Evolutionary conservation across 2,113 vertebrate genomes (phyloP), one percentile per base, ranked within the genome.

Genomic region (Passerina amoena): DNA sequence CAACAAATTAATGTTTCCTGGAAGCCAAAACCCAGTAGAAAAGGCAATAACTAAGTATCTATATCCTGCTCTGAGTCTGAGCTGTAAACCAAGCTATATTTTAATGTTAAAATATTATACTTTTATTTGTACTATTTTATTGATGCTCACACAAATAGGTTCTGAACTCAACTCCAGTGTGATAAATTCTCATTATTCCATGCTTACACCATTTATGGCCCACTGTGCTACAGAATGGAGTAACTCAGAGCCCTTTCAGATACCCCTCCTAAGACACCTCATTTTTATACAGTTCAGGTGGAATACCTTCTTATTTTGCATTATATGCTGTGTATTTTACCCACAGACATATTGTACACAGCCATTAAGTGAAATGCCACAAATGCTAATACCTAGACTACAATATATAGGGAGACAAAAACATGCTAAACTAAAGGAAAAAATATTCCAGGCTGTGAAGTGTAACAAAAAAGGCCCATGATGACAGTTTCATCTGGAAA

Each of bases 401-500:
- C 82, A 64, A 66, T 86, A 90, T n/a, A 80, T 66, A 78, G 21
- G 64, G 56, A 91, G 93, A 86, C 76, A 45, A 88, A 83, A 88
- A 68, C 51, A 66, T 8, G 17, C 51, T 96, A 88, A 96, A 90
- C 71, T 73, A 94, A 93, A 96, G 56, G 64, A 73, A 96, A 88
- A 96, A 93, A 95, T 87, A 95, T 81, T 94, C 90, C 69, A 78
- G 94, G 92, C 93, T 94, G 71, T 92, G 95, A 94, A 96, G 94
- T 95, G 92, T 93, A 94, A 97, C 96, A 93, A 96, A 96, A 96
- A 96, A 95, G 93, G 85, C 94, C 94, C 95, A 92, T 45, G 95
- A 96, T 90, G 90, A 92, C 90, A 96, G 82, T 97, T 97, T 93
- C 90, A 93, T 80, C 64, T 69, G 90, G 56, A 96, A 96, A 97